Evolutionary conservation across 2,113 vertebrate genomes (phyloP).

Genomic region (Tringa solitaria): DNA sequence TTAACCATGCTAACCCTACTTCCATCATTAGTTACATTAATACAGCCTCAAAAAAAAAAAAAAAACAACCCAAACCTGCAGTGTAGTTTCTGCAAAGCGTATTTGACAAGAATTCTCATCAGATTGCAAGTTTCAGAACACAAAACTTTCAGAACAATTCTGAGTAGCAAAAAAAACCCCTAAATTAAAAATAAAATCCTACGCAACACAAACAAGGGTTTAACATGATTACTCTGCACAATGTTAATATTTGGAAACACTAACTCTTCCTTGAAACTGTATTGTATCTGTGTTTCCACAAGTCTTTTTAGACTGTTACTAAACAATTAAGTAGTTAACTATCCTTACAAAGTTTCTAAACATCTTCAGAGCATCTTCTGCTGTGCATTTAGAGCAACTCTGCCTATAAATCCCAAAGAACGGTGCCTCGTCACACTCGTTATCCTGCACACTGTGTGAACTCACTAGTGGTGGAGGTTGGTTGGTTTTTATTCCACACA

Average conservation of each 20-base stretch:
- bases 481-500: not conserved
- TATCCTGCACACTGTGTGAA: not conserved
- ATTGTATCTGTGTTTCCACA: not conserved
- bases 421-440: rapidly evolving
- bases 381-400: not conserved
- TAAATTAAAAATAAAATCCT: not conserved
- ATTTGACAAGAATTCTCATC: not conserved
- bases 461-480: not conserved
- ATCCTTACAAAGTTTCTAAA: not conserved
- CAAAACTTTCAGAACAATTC: not conserved
- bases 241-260: not conserved
- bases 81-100: not conserved
- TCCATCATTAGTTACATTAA: not conserved
- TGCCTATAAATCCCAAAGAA: not conserved
- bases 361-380: not conserved
- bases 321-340: not conserved
- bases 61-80: not conserved
- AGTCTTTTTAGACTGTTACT: not conserved
- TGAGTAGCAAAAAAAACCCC: not conserved
- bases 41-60: not conserved
- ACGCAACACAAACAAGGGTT: not conserved
- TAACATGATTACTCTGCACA: not conserved
- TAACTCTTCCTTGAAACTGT: not conserved
- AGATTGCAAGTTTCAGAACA: not conserved
- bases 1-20: not conserved